Conservation (phyloP, 1,140 invertebrate species). For the Oryzaephilus surinamensis region DNA sequence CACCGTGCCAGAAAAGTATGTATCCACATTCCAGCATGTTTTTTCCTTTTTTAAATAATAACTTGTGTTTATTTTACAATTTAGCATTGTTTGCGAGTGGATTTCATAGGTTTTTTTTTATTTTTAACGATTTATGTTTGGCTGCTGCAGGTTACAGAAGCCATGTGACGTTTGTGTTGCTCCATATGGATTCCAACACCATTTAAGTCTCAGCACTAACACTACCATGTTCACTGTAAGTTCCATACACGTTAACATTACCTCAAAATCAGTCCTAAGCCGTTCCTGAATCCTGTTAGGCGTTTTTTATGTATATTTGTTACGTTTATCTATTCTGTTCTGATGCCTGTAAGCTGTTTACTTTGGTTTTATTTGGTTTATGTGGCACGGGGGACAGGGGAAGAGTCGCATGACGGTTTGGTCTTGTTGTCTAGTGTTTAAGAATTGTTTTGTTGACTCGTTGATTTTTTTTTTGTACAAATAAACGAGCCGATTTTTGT, state of each 20-base stretch:
- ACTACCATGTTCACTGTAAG: conserved; percentile 47
- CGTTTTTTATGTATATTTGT: conserved; percentile 2
- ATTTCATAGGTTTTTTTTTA: conserved; percentile 4
- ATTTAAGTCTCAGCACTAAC: conserved; percentile 55
- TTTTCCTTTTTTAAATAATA: conserved; percentile 2
- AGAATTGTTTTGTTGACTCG: neutral
- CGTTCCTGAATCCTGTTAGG: no score
- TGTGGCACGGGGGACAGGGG: no score
- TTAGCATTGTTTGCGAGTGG: neutral
- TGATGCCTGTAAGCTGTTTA: neutral
- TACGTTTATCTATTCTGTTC: neutral
- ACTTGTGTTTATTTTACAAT: conserved; percentile 1
- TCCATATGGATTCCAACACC: conserved; percentile 62
- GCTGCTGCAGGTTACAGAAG: conserved; percentile 38
- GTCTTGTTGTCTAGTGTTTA: neutral
- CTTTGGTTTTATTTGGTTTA: no score
- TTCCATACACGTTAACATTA: no score
- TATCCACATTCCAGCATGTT: neutral
- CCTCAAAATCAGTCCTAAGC: no score
- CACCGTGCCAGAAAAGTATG: conserved; percentile 44
- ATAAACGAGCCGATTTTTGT: neutral
- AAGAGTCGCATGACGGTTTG: no score
- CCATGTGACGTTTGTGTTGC: conserved; percentile 53
- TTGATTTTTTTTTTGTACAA: neutral
- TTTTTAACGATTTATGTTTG: conserved; percentile 11